These are phyloP conservation scores for Bedellia somnulentella DNA, from an alignment of 2,888 invertebrate species.

Conservation along the genomic window DNA sequence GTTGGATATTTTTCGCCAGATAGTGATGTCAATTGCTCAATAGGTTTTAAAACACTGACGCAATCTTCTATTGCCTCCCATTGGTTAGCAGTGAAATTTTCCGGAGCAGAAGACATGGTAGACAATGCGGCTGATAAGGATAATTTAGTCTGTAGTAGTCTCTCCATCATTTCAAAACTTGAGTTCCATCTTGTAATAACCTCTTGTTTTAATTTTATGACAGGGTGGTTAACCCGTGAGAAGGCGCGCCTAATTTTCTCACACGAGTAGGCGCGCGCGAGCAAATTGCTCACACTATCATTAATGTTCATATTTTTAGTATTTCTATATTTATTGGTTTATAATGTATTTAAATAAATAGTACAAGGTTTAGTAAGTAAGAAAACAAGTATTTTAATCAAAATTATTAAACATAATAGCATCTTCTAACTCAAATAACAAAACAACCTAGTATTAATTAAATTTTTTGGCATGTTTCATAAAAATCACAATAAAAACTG, in stretches of 20 bases:
- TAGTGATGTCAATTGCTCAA: too few relatives aligned
- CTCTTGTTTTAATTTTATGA: too few relatives aligned
- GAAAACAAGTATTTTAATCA: background rate
- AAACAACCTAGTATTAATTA: background rate
- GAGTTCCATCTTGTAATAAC: too few relatives aligned
- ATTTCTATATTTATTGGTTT: background rate
- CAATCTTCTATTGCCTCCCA: too few relatives aligned
- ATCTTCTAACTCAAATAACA: slow-evolving; percentile 1
- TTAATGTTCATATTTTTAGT: background rate
- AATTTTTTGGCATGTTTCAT: background rate
- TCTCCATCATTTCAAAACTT: too few relatives aligned
- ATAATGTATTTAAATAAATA: background rate
- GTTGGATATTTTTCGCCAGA: too few relatives aligned
- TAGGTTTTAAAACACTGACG: too few relatives aligned
- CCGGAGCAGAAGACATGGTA: too few relatives aligned
- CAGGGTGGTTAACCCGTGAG: too few relatives aligned
- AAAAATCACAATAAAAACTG: slow-evolving; percentile 2
- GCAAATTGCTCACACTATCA: background rate
- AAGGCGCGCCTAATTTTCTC: background rate
- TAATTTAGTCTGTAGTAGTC: too few relatives aligned
- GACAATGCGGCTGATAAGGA: too few relatives aligned
- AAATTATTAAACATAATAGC: slow-evolving; percentile 2
- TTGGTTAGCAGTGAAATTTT: too few relatives aligned
- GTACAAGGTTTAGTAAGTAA: background rate
- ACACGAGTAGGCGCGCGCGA: background rate